Evolutionary conservation across 2,113 vertebrate species (phyloP), one percentile per base, ranked within the genome.

Genomic region (Laterallus jamaicensis): DNA sequence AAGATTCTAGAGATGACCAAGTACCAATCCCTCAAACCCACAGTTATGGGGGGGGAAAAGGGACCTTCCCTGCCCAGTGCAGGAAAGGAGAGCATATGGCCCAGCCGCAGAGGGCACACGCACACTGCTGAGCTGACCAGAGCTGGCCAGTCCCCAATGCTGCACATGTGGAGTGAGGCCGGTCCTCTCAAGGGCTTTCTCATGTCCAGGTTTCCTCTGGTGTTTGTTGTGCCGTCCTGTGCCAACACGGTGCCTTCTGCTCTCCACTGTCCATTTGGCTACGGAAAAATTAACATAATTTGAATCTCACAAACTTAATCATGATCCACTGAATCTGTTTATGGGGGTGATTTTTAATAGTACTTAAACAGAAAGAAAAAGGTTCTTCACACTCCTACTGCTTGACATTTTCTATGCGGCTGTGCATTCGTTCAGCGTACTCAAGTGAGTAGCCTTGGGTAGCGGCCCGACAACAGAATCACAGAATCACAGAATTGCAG

Each of bases 401-500:
- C 42, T 50, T 26, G 28, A 35, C 15, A 15, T 85, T 82, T 66
- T 29, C 79, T 28, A 0, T 1, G 15, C 39, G 58, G 12, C n/a
- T 9, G 2, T 20, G 4, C 15, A 1, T 20, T 40, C 25, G 28
- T 12, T 29, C 15, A 3, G 0, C 1, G 0, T 8, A 4, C 44
- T 39, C 21, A 3, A 40, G 44, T 40, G 40, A 40, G 40, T 40
- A 13, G 9, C 21, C 35, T 47, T 47, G 44, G 44, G 5, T 39
- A 50, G 66, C 10, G 21, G 47, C 1, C 59, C 24, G 49, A 6
- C 10, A 35, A 35, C 35, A 35, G 35, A 35, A 35, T 35, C 35
- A 35, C 35, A 35, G 35, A 35, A 35, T 35, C 35, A 35, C 35
- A 35, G 35, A 35, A 35, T 35, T 35, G 35, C 35, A 35, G 35